Percentiles rank a stretch among this genome's conserved stretches.
Evolutionary conservation across 2,797 vertebrate genomes (phyloP).

Genomic region (Betta splendens): DNA sequence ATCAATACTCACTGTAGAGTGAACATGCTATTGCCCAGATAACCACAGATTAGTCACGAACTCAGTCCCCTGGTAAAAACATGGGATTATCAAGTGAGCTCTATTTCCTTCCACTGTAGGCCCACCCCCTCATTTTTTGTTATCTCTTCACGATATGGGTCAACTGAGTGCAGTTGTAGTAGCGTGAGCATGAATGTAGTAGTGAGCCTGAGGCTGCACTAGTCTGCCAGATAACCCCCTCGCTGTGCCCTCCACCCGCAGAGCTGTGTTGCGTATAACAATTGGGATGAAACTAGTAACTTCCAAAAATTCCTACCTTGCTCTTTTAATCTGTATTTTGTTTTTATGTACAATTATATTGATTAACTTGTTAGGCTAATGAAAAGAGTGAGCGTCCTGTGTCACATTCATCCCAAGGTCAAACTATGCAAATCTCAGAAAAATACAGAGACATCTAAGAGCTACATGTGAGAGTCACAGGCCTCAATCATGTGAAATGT

Average conservation of each 20-base stretch:
- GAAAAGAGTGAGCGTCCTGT: no score
- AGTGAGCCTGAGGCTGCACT: conserved; percentile 59
- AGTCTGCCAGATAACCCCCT: conserved; percentile 39
- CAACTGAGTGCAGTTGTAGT: conserved; percentile 66
- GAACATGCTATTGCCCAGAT: conserved; percentile 21
- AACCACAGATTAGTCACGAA: conserved; percentile 19
- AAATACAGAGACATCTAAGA: no score
- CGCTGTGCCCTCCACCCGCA: conserved; percentile 15
- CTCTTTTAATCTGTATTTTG: no score
- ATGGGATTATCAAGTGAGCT: conserved; percentile 51
- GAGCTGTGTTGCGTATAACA: conserved; percentile 2
- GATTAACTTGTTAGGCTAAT: no score
- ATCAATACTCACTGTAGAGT: conserved; percentile 6
- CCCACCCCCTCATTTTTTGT: conserved; percentile 20
- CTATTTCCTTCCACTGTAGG: conserved; percentile 13
- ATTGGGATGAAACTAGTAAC: conserved; percentile 4
- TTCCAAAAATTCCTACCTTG: no score
- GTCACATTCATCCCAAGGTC: no score
- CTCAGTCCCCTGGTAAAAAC: conserved; percentile 27
- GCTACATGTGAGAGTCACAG: no score
- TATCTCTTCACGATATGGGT: conserved; percentile 73
- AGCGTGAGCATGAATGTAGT: conserved; percentile 58
- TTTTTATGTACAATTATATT: no score
- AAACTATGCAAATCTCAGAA: no score
- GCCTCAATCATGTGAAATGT: no score